phyloP scores from a whole-genome alignment of 2,888 invertebrate species.

The Lathronympha strigana region DNA sequence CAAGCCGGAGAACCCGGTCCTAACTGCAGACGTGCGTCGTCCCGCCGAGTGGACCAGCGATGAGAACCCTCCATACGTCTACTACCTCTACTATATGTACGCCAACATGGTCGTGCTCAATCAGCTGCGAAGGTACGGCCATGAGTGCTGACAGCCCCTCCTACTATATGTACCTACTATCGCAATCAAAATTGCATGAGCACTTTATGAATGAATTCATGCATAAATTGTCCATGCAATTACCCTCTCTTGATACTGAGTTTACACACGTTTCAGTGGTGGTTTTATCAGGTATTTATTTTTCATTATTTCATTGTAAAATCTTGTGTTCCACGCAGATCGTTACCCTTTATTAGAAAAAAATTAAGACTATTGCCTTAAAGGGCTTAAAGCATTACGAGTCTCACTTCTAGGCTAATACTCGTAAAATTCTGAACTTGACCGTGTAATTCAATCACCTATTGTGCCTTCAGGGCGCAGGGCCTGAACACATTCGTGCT shows the following conservation, averaged over 20 bases:
- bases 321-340: too few relatives aligned
- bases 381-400: too few relatives aligned
- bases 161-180: neutral
- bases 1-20: slow-evolving; percentile 94
- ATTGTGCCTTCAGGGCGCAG: slow-evolving; percentile 86
- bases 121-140: slow-evolving; percentile 92
- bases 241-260: neutral
- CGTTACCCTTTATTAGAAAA: too few relatives aligned
- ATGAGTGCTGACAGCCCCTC: neutral
- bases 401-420: too few relatives aligned
- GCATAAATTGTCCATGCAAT: too few relatives aligned
- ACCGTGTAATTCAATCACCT: neutral
- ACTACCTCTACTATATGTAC: slow-evolving; percentile 99
- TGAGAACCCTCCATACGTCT: slow-evolving; percentile 99
- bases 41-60: slow-evolving; percentile 94
- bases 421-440: too few relatives aligned
- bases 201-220: too few relatives aligned
- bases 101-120: slow-evolving; percentile 98
- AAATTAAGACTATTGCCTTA: too few relatives aligned
- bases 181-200: too few relatives aligned
- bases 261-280: too few relatives aligned
- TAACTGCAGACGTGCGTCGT: slow-evolving; percentile 89
- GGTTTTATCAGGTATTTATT: too few relatives aligned
- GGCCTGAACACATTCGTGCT: slow-evolving; percentile 97
- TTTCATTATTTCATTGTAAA: too few relatives aligned